These are phyloP conservation scores for Spodoptera litura DNA, from an alignment of 1,140 invertebrate genomes.

Conservation along the genomic window DNA sequence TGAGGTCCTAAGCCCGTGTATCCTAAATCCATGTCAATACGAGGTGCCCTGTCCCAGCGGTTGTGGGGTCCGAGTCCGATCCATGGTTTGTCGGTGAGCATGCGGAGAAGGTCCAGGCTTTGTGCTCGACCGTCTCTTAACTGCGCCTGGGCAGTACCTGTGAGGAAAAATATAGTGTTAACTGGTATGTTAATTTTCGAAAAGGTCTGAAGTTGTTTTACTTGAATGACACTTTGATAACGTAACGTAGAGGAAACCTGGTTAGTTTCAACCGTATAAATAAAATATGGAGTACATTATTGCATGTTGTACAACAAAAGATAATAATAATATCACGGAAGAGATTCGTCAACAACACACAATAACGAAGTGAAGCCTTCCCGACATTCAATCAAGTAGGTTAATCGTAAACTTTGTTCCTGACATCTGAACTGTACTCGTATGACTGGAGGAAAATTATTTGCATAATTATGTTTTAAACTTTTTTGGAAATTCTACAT, in stretches of 20 bases:
- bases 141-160: constrained; percentile 65
- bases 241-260: too few relatives aligned
- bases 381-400: constrained; percentile 6
- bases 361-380: background rate
- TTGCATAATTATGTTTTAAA: too few relatives aligned
- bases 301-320: too few relatives aligned
- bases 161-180: background rate
- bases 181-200: too few relatives aligned
- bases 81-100: constrained; percentile 70
- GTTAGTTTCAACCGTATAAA: too few relatives aligned
- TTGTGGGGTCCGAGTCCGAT: constrained; percentile 53
- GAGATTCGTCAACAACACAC: background rate
- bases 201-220: too few relatives aligned
- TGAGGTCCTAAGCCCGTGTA: constrained; percentile 23
- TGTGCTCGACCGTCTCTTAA: constrained; percentile 57
- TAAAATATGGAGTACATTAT: too few relatives aligned
- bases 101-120: constrained; percentile 66
- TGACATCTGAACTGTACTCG: too few relatives aligned
- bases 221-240: too few relatives aligned
- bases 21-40: constrained; percentile 56
- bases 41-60: constrained; percentile 63
- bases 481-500: too few relatives aligned
- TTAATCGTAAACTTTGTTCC: background rate
- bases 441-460: background rate
- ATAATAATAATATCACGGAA: background rate